These are phyloP conservation scores for Pelochelys cantorii DNA, from an alignment of 2,797 vertebrate species.

Conservation along the genomic window DNA sequence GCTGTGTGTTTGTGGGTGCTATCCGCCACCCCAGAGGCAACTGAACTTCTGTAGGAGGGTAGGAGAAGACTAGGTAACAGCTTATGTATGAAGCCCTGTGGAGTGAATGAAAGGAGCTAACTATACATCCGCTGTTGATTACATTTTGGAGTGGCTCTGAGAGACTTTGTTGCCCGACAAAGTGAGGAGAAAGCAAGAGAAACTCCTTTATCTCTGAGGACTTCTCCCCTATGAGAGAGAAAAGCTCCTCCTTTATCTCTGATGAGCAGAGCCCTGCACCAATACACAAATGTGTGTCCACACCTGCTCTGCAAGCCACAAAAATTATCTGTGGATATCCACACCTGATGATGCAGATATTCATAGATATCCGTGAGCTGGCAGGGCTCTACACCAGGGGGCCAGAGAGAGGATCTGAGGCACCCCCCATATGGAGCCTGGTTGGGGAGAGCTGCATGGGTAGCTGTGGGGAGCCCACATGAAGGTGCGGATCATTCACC, in stretches of 20 bases:
- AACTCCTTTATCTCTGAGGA: neutral
- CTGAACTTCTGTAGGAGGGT: neutral
- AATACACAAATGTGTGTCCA: too few relatives aligned
- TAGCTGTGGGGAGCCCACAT: too few relatives aligned
- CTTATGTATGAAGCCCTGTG: conserved; percentile 32
- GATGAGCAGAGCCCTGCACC: neutral
- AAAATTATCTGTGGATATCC: too few relatives aligned
- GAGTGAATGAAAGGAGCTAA: neutral
- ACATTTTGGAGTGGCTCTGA: conserved; percentile 28
- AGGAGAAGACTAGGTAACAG: conserved; percentile 17
- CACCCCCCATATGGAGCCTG: too few relatives aligned
- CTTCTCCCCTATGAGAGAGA: neutral
- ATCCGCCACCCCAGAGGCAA: conserved; percentile 17
- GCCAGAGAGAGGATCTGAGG: too few relatives aligned
- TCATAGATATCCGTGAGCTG: too few relatives aligned
- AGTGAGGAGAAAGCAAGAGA: neutral
- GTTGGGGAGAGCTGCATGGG: too few relatives aligned
- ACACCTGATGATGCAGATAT: too few relatives aligned
- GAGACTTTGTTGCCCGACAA: conserved; percentile 1
- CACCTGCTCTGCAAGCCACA: too few relatives aligned
- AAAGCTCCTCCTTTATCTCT: neutral
- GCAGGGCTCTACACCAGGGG: too few relatives aligned
- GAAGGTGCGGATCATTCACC: too few relatives aligned
- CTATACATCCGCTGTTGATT: neutral
- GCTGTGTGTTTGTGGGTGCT: neutral